Percentiles rank a stretch among this genome's conserved stretches.
Conservation (phyloP, 2,113 vertebrate genomes). For the Megaceryle maxima region DNA sequence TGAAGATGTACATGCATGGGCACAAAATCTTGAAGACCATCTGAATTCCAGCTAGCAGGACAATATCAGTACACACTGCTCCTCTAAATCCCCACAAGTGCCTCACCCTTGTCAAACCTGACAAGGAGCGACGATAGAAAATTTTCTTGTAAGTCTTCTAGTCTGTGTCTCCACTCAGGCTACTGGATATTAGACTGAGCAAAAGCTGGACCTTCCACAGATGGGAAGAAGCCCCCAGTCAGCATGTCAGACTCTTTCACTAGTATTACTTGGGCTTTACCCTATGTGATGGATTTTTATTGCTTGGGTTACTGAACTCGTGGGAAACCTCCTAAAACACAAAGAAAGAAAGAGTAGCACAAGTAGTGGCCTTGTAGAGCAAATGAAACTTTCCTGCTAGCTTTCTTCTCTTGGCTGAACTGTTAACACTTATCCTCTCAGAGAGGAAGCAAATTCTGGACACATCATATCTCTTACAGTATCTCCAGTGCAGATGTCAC, state of each 20-base stretch:
- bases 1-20: background rate
- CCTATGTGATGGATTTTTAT: background rate
- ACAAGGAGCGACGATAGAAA: background rate
- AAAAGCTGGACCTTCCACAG: background rate
- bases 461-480: background rate
- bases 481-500: background rate
- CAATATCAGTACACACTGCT: background rate
- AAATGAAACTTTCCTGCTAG: background rate
- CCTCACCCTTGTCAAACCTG: background rate
- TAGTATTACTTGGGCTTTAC: background rate
- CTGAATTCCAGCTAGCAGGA: background rate
- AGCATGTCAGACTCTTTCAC: background rate
- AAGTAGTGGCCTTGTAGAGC: background rate
- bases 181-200: background rate
- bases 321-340: background rate
- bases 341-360: background rate
- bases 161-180: background rate
- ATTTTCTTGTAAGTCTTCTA: background rate
- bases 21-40: background rate
- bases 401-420: background rate
- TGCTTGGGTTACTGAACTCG: background rate
- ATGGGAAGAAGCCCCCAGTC: background rate
- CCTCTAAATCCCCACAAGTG: background rate
- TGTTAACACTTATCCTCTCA: background rate
- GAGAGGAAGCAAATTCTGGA: background rate